Evolutionary conservation across 2,113 vertebrate genomes (phyloP).

Genomic region (Marcusenius ussheri): DNA sequence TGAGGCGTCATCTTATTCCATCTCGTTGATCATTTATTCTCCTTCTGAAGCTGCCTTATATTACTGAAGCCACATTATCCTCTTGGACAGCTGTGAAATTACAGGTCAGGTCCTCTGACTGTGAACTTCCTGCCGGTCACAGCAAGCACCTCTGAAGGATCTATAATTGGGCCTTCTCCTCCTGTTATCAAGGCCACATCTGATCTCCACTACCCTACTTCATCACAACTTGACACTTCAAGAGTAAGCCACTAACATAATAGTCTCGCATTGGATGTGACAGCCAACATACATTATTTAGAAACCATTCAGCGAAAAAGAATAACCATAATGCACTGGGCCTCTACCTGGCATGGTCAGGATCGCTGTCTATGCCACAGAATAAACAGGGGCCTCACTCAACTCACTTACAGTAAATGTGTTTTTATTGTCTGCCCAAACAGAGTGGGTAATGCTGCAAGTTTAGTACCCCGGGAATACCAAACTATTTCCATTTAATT

Average conservation of each 20-base stretch:
- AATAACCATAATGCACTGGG: background rate
- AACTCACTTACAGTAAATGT: background rate
- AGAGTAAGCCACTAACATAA: background rate
- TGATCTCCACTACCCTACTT: background rate
- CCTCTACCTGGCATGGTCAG: background rate
- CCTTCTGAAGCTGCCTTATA: background rate
- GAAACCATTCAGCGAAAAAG: background rate
- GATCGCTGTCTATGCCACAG: background rate
- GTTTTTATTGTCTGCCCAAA: background rate
- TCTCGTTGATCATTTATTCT: background rate
- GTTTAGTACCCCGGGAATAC: constrained; percentile 11
- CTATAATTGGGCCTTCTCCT: background rate
- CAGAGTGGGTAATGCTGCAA: background rate
- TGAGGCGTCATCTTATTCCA: background rate
- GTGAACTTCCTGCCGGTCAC: background rate
- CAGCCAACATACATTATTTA: background rate
- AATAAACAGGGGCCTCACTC: background rate
- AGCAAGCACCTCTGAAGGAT: background rate
- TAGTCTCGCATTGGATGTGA: background rate
- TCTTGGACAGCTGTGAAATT: background rate
- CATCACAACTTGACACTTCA: background rate
- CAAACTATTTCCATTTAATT: constrained; percentile 26
- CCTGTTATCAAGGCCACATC: background rate
- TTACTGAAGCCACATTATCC: background rate
- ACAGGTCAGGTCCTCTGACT: background rate